Conservation (phyloP, 2,113 vertebrate species). For the Chamaetylas fuelleborni region DNA sequence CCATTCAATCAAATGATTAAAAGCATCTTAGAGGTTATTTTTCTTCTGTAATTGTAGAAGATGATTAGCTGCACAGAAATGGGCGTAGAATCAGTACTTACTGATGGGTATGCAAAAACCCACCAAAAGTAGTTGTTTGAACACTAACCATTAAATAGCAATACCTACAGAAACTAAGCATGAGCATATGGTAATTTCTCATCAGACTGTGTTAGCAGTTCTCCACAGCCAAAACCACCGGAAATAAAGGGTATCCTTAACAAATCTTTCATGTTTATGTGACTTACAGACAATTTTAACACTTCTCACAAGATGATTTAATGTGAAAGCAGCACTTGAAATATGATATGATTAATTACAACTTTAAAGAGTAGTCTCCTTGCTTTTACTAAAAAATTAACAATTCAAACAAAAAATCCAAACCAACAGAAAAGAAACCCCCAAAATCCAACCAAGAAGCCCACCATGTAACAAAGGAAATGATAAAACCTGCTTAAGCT, state of each 20-base stretch:
- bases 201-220: neutral
- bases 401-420: neutral
- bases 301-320: neutral
- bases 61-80: neutral
- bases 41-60: neutral
- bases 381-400: neutral
- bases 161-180: neutral
- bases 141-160: neutral
- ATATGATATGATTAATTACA: neutral
- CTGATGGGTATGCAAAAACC: neutral
- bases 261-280: neutral
- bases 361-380: neutral
- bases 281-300: neutral
- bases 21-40: neutral
- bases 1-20: neutral
- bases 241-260: neutral
- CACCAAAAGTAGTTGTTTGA: neutral
- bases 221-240: neutral
- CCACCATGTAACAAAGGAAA: neutral
- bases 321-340: neutral
- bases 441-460: neutral
- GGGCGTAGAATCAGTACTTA: neutral
- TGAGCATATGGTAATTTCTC: neutral
- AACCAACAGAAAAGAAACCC: fast-evolving
- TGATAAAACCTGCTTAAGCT: neutral